These are phyloP conservation scores for Lutjanus erythropterus DNA, from an alignment of 2,113 vertebrate species.

Conservation along the genomic window DNA sequence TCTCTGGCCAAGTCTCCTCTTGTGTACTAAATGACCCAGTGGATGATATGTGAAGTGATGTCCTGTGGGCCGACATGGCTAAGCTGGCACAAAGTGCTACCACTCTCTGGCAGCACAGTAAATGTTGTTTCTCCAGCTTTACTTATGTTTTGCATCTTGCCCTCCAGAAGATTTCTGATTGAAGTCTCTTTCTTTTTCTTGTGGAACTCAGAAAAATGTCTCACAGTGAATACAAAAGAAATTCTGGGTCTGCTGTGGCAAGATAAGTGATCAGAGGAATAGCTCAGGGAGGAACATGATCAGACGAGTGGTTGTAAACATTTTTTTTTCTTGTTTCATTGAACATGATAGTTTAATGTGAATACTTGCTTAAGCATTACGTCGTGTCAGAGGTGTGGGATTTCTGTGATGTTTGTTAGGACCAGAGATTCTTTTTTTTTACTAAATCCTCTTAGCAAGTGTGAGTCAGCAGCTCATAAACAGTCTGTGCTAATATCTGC, in stretches of 20 bases:
- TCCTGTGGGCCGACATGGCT: constrained; percentile 48
- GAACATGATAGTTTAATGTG: constrained; percentile 17
- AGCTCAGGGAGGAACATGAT: constrained; percentile 53
- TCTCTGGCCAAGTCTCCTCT: constrained; percentile 16
- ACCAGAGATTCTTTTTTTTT: not conserved
- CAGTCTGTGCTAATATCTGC: constrained; percentile 41
- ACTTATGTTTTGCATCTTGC: constrained; percentile 49
- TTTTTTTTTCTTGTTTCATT: constrained; percentile 28
- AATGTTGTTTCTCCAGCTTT: constrained; percentile 44
- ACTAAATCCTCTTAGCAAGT: constrained; percentile 45
- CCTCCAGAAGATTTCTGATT: constrained; percentile 54
- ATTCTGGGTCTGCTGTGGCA: constrained; percentile 51
- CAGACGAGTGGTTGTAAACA: constrained; percentile 28
- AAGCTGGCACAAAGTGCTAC: constrained; percentile 34
- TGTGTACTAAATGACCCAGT: constrained; percentile 53
- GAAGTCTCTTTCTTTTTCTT: constrained; percentile 52
- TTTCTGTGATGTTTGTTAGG: constrained; percentile 34
- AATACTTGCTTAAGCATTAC: constrained; percentile 17
- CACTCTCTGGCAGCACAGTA: constrained; percentile 35
- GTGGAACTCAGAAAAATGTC: constrained; percentile 23
- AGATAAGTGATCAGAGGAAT: constrained; percentile 65
- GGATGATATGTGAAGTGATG: constrained; percentile 47
- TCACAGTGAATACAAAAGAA: constrained; percentile 50
- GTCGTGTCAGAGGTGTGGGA: constrained; percentile 33
- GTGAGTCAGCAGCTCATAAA: constrained; percentile 48